Evolutionary conservation across 2,888 invertebrate species (phyloP).

Genomic region (Spodoptera exigua): DNA sequence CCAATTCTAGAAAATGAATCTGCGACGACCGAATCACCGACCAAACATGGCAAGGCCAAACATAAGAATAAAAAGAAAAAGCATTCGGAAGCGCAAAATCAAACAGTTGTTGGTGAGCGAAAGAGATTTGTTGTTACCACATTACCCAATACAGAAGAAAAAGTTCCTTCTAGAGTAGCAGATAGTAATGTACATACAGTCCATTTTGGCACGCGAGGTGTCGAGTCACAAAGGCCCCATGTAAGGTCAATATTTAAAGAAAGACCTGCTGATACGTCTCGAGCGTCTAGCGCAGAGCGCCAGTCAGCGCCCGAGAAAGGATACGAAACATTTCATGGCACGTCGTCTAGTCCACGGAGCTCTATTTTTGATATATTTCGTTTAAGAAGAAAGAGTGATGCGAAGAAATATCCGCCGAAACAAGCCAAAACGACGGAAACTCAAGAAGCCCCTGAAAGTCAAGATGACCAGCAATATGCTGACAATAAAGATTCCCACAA

Average conservation of each 20-base stretch:
- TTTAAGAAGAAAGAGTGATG: conserved; percentile 85
- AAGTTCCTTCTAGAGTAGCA: conserved; percentile 74
- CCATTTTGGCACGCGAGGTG: conserved; percentile 85
- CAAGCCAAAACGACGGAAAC: conserved; percentile 75
- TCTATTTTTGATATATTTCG: conserved; percentile 88
- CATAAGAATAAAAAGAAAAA: conserved; percentile 84
- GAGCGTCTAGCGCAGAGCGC: conserved; percentile 82
- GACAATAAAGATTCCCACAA: conserved; percentile 83
- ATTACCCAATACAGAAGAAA: conserved; percentile 76
- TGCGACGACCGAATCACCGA: conserved; percentile 78
- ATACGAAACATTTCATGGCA: conserved; percentile 87
- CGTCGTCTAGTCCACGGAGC: conserved; percentile 85
- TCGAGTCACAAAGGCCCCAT: conserved; percentile 84
- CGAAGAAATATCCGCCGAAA: conserved; percentile 78
- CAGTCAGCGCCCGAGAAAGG: conserved; percentile 77
- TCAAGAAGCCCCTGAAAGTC: conserved; percentile 71
- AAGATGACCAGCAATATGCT: conserved; percentile 70
- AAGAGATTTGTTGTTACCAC: conserved; percentile 85
- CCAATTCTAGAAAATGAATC: conserved; percentile 87
- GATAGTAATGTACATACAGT: conserved; percentile 85
- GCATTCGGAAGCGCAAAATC: conserved; percentile 72
- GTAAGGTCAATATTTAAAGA: conserved; percentile 85
- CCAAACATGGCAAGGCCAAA: conserved; percentile 82
- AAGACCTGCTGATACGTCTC: conserved; percentile 73
- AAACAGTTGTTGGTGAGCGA: conserved; percentile 83